These are phyloP conservation scores for human (Homo sapiens) DNA, from an alignment of 2,113 vertebrate species.

Conservation along the genomic window DNA sequence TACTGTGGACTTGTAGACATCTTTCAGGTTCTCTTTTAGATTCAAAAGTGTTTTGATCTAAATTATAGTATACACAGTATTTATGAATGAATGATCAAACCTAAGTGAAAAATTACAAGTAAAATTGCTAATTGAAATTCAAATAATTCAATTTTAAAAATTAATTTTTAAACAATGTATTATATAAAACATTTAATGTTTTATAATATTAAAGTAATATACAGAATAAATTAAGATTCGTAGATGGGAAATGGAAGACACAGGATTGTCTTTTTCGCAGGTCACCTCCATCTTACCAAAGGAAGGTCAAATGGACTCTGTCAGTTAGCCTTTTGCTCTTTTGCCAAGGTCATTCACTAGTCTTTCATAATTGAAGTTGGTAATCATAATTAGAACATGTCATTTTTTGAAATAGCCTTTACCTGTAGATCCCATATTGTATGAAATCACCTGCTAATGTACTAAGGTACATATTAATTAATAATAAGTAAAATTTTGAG, in stretches of 20 bases:
- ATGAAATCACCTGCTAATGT: neutral
- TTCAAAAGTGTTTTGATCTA: neutral
- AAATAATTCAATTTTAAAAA: neutral
- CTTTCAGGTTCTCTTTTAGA: neutral
- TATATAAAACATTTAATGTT: neutral
- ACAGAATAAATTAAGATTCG: neutral
- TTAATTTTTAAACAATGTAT: neutral
- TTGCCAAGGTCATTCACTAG: neutral
- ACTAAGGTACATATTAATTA: neutral
- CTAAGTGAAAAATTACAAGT: neutral
- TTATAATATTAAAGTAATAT: neutral
- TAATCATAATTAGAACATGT: neutral
- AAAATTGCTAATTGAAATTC: neutral
- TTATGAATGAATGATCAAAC: neutral
- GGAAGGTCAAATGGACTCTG: neutral
- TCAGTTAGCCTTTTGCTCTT: neutral
- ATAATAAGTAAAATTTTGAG: neutral
- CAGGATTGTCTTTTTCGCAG: neutral
- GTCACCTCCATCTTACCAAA: neutral
- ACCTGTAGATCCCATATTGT: neutral
- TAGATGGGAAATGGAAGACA: neutral
- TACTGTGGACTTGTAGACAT: neutral
- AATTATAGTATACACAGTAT: neutral
- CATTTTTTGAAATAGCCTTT: neutral
- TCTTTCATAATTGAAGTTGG: neutral